These are phyloP conservation scores for Carcinoscorpius rotundicauda DNA, from an alignment of 1,140 invertebrate genomes.

Conservation along the genomic window DNA sequence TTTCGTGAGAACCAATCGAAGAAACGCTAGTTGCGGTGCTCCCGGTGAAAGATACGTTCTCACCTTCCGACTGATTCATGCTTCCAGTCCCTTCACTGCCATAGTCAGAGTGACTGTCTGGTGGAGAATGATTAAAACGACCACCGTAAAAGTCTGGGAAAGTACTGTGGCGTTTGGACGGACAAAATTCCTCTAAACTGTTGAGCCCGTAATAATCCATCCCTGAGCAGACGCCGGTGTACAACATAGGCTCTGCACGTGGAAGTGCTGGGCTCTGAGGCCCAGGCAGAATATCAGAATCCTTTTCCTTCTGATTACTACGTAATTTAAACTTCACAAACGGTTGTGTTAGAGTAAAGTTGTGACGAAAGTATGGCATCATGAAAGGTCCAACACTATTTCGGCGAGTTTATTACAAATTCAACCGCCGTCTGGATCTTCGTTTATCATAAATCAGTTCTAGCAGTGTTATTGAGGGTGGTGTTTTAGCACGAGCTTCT, in stretches of 20 bases:
- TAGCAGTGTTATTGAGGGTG: too few relatives aligned
- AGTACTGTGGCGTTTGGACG: conserved; percentile 2
- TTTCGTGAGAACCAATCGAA: too few relatives aligned
- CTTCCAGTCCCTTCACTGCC: conserved; percentile 9
- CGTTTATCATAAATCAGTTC: too few relatives aligned
- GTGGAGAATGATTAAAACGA: conserved; percentile 1
- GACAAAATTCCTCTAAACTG: conserved; percentile 10
- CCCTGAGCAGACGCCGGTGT: conserved; percentile 6
- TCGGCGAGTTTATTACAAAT: too few relatives aligned
- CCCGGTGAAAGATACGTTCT: conserved; percentile 1
- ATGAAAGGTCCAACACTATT: too few relatives aligned
- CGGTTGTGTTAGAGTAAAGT: conserved; percentile 16
- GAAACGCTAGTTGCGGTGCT: too few relatives aligned
- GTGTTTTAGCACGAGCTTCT: too few relatives aligned
- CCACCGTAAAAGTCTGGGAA: conserved; percentile 20
- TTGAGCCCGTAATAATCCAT: conserved; percentile 7
- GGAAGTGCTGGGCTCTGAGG: conserved; percentile 12
- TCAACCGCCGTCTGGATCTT: too few relatives aligned
- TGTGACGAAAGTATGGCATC: conserved; percentile 20
- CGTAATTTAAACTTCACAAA: too few relatives aligned
- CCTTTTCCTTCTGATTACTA: too few relatives aligned
- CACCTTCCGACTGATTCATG: conserved; percentile 18
- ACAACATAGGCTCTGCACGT: conserved; percentile 13
- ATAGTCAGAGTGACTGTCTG: conserved; percentile 17
- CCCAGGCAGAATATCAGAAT: neutral